Conservation (phyloP, 2,888 invertebrate genomes). For the Dolichopus griseipennis region DNA sequence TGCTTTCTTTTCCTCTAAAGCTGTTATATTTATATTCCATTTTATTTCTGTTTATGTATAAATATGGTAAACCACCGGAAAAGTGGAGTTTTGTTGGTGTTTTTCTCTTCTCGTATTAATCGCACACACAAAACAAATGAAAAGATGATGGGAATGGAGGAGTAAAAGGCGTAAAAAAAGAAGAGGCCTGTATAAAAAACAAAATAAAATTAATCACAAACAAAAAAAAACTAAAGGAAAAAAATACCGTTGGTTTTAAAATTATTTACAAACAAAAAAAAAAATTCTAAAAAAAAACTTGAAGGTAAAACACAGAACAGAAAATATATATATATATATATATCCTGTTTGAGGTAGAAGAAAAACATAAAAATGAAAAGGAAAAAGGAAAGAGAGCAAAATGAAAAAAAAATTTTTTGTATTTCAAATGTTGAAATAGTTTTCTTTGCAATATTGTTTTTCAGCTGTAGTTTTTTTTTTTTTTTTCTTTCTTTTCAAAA, state of each 20-base stretch:
- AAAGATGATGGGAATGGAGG: no score
- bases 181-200: not conserved
- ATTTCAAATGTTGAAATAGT: not conserved
- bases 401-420: not conserved
- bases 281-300: not conserved
- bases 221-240: not conserved
- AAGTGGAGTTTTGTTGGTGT: not conserved
- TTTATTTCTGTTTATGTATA: not conserved
- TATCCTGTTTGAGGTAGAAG: no score
- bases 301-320: not conserved
- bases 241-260: not conserved
- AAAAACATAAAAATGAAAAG: no score
- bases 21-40: no score
- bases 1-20: no score
- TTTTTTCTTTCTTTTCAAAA: no score
- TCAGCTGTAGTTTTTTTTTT: not conserved
- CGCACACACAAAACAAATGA: no score
- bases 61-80: slow-evolving; percentile 1
- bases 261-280: not conserved
- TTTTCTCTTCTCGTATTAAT: not conserved
- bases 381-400: not conserved
- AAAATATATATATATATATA: no score
- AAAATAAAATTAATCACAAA: not conserved
- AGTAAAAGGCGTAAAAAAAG: not conserved
- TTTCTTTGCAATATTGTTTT: not conserved